Base-by-base conservation (phyloP, 1,140 invertebrate species). In the Pseudoatta argentina region DNA sequence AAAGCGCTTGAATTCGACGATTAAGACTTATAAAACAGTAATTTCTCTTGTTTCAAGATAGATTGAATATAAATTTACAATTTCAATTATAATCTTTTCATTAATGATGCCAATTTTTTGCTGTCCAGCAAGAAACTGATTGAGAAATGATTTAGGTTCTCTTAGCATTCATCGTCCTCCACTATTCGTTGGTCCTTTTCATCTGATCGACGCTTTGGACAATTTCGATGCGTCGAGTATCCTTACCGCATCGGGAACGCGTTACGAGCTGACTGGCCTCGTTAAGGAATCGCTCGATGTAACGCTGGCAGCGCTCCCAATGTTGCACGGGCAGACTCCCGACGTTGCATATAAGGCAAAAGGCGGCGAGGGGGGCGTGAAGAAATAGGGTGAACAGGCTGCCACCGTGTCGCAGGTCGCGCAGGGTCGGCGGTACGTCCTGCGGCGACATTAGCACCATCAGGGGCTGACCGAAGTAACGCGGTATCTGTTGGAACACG, bases 371-470 rank as follows among this genome's bases (percentile, higher is more conserved):
- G 55, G 99, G 98, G 92, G 98, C 98, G 95, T 99, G 98, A 78
- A 99, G 96, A 96, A 99, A 99, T 91, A 99, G 95, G 39, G 98
- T 99, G 95, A 99, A 99, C 82, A 99, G 95, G 92, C 97, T 99
- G 66, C 99, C 99, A 93, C 98, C 98, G 93, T 98, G 97, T 93
- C 98, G 97, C 91, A 98, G 97, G 95, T 99, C 98, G 97, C 96
- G 97, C 94, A 98, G 97, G 51, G 97, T 96, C 83, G 97, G 95
- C 78, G 98, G 98, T 87, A 98, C 96, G 93, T 99, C 97, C 94
- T 98, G 97, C 10, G 99, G 98, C 78, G 98, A 99, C 97, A 99
- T 98, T 3, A 99, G 96, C 81, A 99, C 97, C 76, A 99, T 97
- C 81, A 99, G 95, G n/a, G 99, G 98, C 94, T 99, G 98, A 18